Base-by-base conservation (phyloP, 2,113 vertebrate species). In the Saguinus imperator region DNA sequence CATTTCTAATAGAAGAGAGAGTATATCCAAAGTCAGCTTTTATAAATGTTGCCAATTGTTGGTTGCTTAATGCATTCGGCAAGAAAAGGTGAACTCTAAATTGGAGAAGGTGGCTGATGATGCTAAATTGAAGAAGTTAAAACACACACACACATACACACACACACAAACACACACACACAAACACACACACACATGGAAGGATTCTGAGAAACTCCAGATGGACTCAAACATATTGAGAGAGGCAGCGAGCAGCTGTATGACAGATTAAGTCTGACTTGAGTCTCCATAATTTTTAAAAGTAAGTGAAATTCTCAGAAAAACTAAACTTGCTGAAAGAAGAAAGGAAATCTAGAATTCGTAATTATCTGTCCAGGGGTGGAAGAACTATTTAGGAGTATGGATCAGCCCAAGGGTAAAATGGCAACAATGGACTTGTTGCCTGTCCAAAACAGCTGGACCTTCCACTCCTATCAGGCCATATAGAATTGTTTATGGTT, bases 311-410 rank as follows among this genome's bases (percentile, higher is more conserved):
- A 87, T 95, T 70, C 70, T 90, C 61, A 94, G 64, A 87, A 76
- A 94, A 89, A 50, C 43, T 84, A 76, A 91, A 82, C 37, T 89
- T 95, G 48, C 12, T 89, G 40, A 94, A 95, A 94, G 81, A 97
- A 58, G 27, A n/a, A 64, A 95, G 43, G 29, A 68, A 35, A 10
- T 40, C 84, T 61, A 76, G n/a, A 96, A 92, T 72, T 70, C n/a
- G 32, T 90, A 43, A 84, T 84, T 85, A 4, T 87, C 66, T 95
- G 21, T 11, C 9, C 37, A 72, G 25, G 32, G 52, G 7, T 79
- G 64, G 43, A 87, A 92, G 18, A 94, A 83, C 40, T 73, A 55
- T 81, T 95, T 81, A 72, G 3, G 50, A 79, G 37, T 66, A 64
- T 57, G n/a, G n/a, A 91, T 91, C 27, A 92, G 23, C 21, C 43